phyloP scores from a whole-genome alignment of 2,113 vertebrate species.

The Oceanites oceanicus region DNA sequence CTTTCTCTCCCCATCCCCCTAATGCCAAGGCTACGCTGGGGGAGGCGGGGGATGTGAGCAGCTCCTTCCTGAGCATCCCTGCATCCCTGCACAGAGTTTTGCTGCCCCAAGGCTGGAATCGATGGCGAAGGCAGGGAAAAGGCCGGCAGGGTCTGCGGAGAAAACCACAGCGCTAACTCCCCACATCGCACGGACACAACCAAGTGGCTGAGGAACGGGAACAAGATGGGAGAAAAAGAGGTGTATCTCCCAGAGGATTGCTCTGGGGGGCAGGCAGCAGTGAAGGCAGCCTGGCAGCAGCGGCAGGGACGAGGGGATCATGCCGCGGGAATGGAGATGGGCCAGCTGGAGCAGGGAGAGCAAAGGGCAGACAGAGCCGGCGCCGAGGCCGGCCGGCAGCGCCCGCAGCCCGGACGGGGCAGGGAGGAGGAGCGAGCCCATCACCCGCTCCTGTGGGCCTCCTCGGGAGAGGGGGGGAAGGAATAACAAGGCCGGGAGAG shows the following conservation, averaged over 20 bases:
- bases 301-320: not conserved
- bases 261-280: not conserved
- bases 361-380: slow-evolving; percentile 12
- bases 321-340: accelerated
- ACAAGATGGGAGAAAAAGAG: not conserved
- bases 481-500: not conserved
- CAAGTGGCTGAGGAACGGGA: accelerated
- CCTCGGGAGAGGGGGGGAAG: not conserved
- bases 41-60: not conserved
- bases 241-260: accelerated
- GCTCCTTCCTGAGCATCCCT: not conserved
- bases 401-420: not conserved
- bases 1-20: not conserved
- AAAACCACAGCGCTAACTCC: not conserved
- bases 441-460: accelerated
- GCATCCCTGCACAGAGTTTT: not conserved
- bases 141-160: not conserved
- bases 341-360: not conserved
- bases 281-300: not conserved
- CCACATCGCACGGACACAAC: accelerated
- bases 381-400: not conserved
- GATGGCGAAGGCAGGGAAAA: not conserved
- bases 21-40: not conserved
- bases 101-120: not conserved
- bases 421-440: not conserved